Conservation (phyloP, 2,888 invertebrate genomes). For the Rotaria magnacalcarata region DNA sequence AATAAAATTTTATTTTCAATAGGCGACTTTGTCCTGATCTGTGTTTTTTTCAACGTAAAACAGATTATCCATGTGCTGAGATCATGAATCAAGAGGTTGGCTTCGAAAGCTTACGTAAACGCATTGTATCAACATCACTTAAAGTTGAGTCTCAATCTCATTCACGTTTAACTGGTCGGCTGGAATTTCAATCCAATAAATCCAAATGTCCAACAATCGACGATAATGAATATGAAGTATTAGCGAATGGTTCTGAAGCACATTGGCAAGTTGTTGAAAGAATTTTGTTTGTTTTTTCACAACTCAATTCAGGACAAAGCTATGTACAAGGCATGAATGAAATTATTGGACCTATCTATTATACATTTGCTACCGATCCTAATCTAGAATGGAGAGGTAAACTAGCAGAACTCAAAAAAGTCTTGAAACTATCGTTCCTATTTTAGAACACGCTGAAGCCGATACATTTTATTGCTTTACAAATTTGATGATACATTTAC, state of each 20-base stretch:
- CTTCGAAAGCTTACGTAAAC: slow-evolving; percentile 45
- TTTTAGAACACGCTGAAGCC: slow-evolving; percentile 80
- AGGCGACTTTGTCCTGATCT: slow-evolving; percentile 52
- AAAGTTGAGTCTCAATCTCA: slow-evolving; percentile 44
- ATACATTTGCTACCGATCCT: slow-evolving; percentile 82
- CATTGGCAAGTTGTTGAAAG: slow-evolving; percentile 98
- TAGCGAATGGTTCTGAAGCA: slow-evolving; percentile 84
- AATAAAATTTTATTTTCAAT: neutral
- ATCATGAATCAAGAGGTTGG: slow-evolving; percentile 42
- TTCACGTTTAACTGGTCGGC: slow-evolving; percentile 40
- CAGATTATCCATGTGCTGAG: slow-evolving; percentile 45
- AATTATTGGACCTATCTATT: slow-evolving; percentile 94
- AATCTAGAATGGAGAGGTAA: slow-evolving; percentile 73
- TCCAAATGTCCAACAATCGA: neutral
- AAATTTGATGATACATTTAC: slow-evolving; percentile 86
- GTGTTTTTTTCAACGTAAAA: slow-evolving; percentile 45
- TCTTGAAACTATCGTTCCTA: no score
- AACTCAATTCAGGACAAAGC: slow-evolving; percentile 92
- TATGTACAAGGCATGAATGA: slow-evolving; percentile 89
- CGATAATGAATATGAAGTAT: slow-evolving; percentile 60
- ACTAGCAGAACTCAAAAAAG: no score
- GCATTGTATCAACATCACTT: slow-evolving; percentile 39
- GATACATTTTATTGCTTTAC: slow-evolving; percentile 98
- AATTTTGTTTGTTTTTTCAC: slow-evolving; percentile 91
- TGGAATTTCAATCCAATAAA: slow-evolving; percentile 41